Conservation (phyloP, 2,888 invertebrate genomes). For the Helobdella robusta region DNA sequence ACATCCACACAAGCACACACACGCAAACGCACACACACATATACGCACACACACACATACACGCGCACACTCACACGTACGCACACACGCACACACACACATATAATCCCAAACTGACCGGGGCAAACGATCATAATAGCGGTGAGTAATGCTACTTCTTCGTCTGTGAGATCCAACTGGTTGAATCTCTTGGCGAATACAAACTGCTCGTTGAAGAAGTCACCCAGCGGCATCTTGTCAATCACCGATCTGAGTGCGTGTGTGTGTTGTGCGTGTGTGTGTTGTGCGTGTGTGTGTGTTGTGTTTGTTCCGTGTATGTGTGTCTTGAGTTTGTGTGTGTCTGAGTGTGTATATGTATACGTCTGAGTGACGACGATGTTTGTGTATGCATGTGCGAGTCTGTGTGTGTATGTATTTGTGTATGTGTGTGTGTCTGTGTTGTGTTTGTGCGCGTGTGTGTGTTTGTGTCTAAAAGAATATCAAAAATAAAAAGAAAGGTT, state of each 20-base stretch:
- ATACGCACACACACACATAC: neutral
- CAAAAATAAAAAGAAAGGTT: too few species aligned
- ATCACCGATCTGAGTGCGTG: conserved; percentile 13
- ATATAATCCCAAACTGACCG: conserved; percentile 37
- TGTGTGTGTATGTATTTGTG: neutral
- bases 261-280: too few species aligned
- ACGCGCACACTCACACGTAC: neutral
- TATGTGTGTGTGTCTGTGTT: neutral
- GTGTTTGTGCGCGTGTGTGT: too few species aligned
- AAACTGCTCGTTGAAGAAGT: conserved; percentile 44
- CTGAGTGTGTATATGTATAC: too few species aligned
- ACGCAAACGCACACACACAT: neutral
- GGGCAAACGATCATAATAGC: conserved; percentile 46
- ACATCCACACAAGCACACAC: neutral
- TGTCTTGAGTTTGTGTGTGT: neutral
- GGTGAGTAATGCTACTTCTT: conserved; percentile 46
- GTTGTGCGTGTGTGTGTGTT: neutral
- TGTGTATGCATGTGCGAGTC: neutral
- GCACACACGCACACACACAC: neutral
- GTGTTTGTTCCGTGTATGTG: neutral
- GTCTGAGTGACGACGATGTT: too few species aligned
- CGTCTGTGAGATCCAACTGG: conserved; percentile 41
- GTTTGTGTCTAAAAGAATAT: too few species aligned
- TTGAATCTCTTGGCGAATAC: conserved; percentile 42
- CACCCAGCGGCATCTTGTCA: conserved; percentile 26